Conservation (phyloP, 2,888 invertebrate species). For the Lepidochitona cinerea region DNA sequence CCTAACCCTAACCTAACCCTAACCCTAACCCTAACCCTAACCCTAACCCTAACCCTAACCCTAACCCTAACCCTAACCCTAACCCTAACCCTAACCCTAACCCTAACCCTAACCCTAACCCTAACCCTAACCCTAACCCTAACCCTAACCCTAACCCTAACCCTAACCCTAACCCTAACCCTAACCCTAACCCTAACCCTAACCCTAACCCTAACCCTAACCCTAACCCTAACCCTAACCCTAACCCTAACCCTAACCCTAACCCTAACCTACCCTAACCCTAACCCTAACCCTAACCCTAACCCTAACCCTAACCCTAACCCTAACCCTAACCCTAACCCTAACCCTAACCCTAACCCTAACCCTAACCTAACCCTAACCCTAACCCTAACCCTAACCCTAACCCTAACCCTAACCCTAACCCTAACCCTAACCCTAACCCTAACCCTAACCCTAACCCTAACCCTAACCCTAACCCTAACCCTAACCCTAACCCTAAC, state of each 20-base stretch:
- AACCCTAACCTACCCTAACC: too few species aligned
- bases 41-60: conserved; percentile 12
- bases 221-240: neutral
- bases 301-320: neutral
- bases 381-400: too few species aligned
- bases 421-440: too few species aligned
- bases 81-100: conserved; percentile 22
- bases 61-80: conserved; percentile 18
- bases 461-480: too few species aligned
- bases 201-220: conserved; percentile 1
- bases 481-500: conserved; percentile 9
- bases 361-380: too few species aligned
- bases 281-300: neutral
- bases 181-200: neutral
- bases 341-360: neutral
- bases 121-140: neutral
- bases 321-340: neutral
- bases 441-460: too few species aligned
- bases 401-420: too few species aligned
- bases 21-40: too few species aligned
- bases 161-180: conserved; percentile 1
- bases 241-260: too few species aligned
- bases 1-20: too few species aligned
- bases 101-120: conserved; percentile 22
- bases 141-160: neutral